phyloP scores from a whole-genome alignment of 2,113 vertebrate species.

The Caloenas nicobarica region DNA sequence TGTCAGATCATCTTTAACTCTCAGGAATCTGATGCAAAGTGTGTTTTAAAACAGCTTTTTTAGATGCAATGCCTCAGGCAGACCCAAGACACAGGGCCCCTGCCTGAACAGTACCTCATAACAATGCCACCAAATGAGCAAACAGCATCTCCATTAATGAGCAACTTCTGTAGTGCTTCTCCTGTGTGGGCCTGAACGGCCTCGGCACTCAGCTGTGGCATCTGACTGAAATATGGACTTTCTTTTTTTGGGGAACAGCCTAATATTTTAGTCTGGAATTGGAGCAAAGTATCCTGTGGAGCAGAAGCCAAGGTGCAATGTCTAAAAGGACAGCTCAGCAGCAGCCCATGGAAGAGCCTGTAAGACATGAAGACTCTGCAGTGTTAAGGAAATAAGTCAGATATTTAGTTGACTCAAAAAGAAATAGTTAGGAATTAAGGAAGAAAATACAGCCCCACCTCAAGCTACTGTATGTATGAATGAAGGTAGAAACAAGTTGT shows the following conservation, averaged over 20 bases:
- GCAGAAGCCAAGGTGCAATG: not conserved
- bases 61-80: not conserved
- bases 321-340: not conserved
- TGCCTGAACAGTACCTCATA: not conserved
- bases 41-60: not conserved
- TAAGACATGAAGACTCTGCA: not conserved
- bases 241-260: not conserved
- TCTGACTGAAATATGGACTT: not conserved
- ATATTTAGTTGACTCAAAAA: not conserved
- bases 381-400: not conserved
- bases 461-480: not conserved
- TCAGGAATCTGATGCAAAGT: not conserved
- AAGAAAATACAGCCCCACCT: not conserved
- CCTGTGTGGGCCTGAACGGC: not conserved
- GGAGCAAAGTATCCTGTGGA: not conserved
- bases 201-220: not conserved
- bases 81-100: not conserved
- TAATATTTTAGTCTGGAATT: not conserved
- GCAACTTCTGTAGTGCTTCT: not conserved
- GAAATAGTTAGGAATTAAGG: not conserved
- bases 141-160: not conserved
- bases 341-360: not conserved
- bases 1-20: not conserved
- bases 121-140: not conserved
- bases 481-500: not conserved